phyloP scores from a whole-genome alignment of 2,113 vertebrate species.

The Montifringilla adamsi region DNA sequence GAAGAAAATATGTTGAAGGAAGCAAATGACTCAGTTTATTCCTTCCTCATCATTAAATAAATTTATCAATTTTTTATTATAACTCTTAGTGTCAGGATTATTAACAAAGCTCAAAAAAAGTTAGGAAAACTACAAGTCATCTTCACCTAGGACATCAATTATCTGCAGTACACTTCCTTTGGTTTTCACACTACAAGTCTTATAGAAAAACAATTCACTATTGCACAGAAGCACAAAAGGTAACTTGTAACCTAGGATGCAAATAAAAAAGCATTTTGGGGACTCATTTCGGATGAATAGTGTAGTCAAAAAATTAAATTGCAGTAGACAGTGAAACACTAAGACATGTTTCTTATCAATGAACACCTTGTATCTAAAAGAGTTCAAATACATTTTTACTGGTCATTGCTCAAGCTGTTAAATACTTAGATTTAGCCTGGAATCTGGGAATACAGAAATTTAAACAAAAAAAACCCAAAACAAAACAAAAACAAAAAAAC shows the following conservation, averaged over 20 bases:
- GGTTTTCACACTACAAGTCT: not conserved
- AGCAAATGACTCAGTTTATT: not conserved
- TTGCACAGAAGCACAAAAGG: not conserved
- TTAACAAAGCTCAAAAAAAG: not conserved
- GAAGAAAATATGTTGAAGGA: not conserved
- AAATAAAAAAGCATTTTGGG: not conserved
- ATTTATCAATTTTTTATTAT: not conserved
- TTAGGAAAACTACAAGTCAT: not conserved
- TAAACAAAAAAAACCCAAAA: not conserved
- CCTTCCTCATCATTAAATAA: not conserved
- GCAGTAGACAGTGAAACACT: not conserved
- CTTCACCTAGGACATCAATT: not conserved
- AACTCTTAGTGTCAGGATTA: not conserved
- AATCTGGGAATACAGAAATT: not conserved
- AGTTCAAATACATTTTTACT: not conserved
- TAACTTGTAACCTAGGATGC: not conserved
- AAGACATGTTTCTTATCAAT: not conserved
- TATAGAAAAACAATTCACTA: not conserved
- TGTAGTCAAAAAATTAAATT: not conserved
- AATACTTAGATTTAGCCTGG: not conserved
- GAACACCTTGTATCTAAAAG: not conserved
- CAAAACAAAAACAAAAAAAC: too few species aligned
- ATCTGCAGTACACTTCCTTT: not conserved
- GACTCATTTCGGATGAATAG: not conserved
- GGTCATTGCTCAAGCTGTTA: not conserved